These are phyloP conservation scores for Phaetusa simplex DNA, from an alignment of 2,113 vertebrate species.

Conservation along the genomic window DNA sequence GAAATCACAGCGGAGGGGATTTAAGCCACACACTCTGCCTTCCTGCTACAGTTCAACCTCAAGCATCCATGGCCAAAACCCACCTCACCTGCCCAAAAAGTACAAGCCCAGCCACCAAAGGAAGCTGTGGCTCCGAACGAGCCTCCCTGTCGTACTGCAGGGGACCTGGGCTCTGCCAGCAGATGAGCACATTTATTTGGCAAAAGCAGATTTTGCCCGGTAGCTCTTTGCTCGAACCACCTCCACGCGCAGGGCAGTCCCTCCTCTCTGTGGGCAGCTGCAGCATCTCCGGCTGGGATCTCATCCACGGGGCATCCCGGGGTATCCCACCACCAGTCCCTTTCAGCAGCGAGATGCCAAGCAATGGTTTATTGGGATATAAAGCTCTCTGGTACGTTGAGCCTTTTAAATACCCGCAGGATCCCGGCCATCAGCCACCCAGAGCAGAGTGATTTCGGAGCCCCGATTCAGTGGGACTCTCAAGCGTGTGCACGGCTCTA, in stretches of 20 bases:
- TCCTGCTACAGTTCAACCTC: not conserved
- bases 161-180: not conserved
- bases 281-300: not conserved
- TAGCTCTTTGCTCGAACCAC: not conserved
- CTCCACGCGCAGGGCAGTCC: not conserved
- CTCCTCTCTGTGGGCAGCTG: not conserved
- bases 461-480: not conserved
- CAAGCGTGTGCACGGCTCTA: not conserved
- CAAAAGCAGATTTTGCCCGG: not conserved
- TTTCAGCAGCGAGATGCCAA: not conserved
- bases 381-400: not conserved
- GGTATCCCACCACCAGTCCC: not conserved
- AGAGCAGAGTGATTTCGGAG: not conserved
- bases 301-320: not conserved
- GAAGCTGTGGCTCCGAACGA: not conserved
- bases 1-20: not conserved
- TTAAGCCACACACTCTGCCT: not conserved
- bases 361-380: not conserved
- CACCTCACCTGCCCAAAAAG: not conserved
- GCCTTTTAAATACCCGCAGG: not conserved
- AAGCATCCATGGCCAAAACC: not conserved
- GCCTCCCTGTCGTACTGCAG: not conserved
- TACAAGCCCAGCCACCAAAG: not conserved
- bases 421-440: not conserved
- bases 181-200: not conserved